phyloP scores from a whole-genome alignment of 2,797 vertebrate species.

The Notolabrus celidotus region DNA sequence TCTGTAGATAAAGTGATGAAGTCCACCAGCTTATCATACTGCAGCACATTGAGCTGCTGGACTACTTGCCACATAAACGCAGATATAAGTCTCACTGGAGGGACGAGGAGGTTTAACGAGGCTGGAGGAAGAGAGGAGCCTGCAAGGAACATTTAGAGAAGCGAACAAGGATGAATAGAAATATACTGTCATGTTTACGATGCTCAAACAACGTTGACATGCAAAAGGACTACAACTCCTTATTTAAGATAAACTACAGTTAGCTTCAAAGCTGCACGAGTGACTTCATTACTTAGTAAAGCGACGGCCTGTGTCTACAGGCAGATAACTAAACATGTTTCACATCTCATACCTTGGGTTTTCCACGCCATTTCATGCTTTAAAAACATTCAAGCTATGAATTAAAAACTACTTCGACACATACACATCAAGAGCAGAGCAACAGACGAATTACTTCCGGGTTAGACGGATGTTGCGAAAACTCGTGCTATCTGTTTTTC shows the following conservation, averaged over 20 bases:
- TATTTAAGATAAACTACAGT: conserved; percentile 9
- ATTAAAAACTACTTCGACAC: not conserved
- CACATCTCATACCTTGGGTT: conserved; percentile 49
- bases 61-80: conserved; percentile 70
- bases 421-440: not conserved
- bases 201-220: not conserved
- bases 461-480: conserved; percentile 55
- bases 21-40: conserved; percentile 77
- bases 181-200: not conserved
- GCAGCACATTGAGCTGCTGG: conserved; percentile 65
- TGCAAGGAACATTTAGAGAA: conserved; percentile 12
- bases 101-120: conserved; percentile 74
- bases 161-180: no score
- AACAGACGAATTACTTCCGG: conserved; percentile 34
- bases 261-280: conserved; percentile 3
- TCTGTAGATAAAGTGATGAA: conserved; percentile 74
- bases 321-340: fast-evolving
- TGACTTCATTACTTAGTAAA: not conserved
- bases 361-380: conserved; percentile 41
- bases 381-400: not conserved
- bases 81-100: conserved; percentile 75
- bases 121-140: conserved; percentile 54
- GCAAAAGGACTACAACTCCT: not conserved
- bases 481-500: conserved; percentile 3
- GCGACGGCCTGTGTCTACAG: fast-evolving